phyloP scores from a whole-genome alignment of 2,113 vertebrate genomes.

The Laterallus jamaicensis region DNA sequence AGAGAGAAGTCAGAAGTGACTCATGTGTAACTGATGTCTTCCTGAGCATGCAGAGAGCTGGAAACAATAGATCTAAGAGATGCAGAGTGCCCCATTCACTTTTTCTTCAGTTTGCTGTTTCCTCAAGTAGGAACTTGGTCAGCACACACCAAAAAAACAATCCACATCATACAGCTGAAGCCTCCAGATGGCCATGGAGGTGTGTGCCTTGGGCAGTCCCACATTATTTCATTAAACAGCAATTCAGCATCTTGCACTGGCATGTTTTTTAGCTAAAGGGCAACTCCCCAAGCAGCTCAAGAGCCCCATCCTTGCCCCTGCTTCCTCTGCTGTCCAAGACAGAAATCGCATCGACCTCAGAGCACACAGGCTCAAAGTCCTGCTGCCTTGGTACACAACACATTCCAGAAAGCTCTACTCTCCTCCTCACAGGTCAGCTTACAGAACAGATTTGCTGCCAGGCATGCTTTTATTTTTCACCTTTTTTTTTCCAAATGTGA shows the following conservation, averaged over 20 bases:
- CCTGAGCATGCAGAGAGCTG: conserved; percentile 44
- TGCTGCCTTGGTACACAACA: rapidly evolving
- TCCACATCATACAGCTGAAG: conserved; percentile 14
- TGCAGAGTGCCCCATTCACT: conserved; percentile 20
- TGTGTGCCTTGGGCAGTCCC: not conserved
- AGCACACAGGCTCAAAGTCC: not conserved
- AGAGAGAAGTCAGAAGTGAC: not conserved
- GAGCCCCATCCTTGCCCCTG: not conserved
- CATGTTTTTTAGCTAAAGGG: not conserved
- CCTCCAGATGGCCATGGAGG: not conserved
- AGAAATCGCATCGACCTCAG: not conserved
- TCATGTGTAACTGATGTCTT: conserved; percentile 3
- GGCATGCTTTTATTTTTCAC: not conserved
- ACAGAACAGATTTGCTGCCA: not conserved
- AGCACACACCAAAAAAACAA: not conserved
- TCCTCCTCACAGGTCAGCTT: not conserved
- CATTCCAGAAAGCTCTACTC: not conserved
- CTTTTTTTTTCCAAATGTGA: not conserved
- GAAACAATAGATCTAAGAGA: conserved; percentile 43
- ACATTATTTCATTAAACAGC: not conserved
- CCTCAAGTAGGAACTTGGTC: not conserved
- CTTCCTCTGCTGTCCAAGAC: not conserved
- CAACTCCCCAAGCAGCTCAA: not conserved
- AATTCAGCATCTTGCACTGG: conserved; percentile 1
- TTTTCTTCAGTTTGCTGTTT: conserved; percentile 6